Evolutionary conservation across 2,797 vertebrate genomes (phyloP).

Genomic region (Darevskia nairensis): DNA sequence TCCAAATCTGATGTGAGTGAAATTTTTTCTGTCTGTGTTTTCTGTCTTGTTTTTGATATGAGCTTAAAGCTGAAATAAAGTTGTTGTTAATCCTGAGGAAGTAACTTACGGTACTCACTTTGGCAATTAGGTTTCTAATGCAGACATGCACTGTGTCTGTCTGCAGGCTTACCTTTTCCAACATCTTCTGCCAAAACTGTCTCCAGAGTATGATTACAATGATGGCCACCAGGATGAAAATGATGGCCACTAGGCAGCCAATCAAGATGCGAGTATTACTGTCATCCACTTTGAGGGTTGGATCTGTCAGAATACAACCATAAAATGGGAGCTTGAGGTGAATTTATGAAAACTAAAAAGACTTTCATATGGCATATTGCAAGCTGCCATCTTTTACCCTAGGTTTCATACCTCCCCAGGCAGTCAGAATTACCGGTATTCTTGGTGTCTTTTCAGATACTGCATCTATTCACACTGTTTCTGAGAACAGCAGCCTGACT

Average conservation of each 20-base stretch:
- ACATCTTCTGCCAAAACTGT: constrained; percentile 99
- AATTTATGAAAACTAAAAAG: not conserved
- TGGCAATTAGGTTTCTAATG: accelerated
- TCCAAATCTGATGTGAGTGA: too few relatives aligned
- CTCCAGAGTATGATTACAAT: constrained; percentile 98
- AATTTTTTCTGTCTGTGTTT: too few relatives aligned
- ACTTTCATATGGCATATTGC: not conserved
- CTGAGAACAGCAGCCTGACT: too few relatives aligned
- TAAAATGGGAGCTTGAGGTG: not conserved
- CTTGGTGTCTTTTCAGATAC: constrained; percentile 67
- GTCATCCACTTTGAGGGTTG: constrained; percentile 95
- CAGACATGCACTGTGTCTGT: not conserved
- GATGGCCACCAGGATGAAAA: constrained; percentile 96
- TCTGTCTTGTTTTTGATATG: too few relatives aligned
- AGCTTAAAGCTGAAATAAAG: too few relatives aligned
- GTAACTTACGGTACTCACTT: too few relatives aligned
- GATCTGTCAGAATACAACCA: constrained; percentile 76
- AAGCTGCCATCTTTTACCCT: not conserved
- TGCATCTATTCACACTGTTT: too few relatives aligned
- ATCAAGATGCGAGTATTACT: constrained; percentile 97
- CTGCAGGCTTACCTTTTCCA: constrained; percentile 91
- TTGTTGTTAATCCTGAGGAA: too few relatives aligned
- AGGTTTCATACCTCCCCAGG: too few relatives aligned
- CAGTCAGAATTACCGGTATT: too few relatives aligned
- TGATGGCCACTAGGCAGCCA: constrained; percentile 96